These are phyloP conservation scores for Acronicta psi DNA, from an alignment of 2,888 invertebrate species.

Conservation along the genomic window DNA sequence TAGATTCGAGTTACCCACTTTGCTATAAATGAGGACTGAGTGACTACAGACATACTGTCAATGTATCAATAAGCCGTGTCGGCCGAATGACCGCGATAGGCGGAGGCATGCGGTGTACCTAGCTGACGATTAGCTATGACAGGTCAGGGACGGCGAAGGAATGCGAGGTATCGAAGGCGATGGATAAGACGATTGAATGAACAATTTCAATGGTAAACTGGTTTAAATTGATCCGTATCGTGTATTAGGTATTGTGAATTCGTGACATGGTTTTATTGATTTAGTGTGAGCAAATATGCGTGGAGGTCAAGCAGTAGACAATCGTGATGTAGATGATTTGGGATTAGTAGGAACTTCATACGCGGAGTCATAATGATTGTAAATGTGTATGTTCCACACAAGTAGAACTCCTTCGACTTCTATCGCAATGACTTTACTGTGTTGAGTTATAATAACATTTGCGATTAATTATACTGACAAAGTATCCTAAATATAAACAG, in stretches of 20 bases:
- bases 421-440: no score
- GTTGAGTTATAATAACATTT: no score
- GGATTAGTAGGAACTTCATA: no score
- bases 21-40: constrained; percentile 38
- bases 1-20: constrained; percentile 49
- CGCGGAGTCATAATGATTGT: no score
- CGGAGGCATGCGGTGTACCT: constrained; percentile 20
- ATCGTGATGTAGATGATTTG: no score
- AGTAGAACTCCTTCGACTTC: no score
- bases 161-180: constrained; percentile 41
- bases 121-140: constrained; percentile 43
- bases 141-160: constrained; percentile 46
- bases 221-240: constrained; percentile 30
- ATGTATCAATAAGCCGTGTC: constrained; percentile 47
- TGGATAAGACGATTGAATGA: constrained; percentile 26
- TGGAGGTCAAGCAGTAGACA: neutral
- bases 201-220: constrained; percentile 38
- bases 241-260: neutral
- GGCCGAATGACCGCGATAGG: constrained; percentile 48
- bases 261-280: constrained; percentile 31
- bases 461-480: no score
- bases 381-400: no score
- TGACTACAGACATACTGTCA: constrained; percentile 43
- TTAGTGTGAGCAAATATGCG: constrained; percentile 20
- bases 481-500: no score